A percentile compares a stretch with the other conserved stretches of the same genome.
These are phyloP conservation scores for Pseudomyrmex pallidus DNA, from an alignment of 1,140 invertebrate genomes.

Conservation along the genomic window DNA sequence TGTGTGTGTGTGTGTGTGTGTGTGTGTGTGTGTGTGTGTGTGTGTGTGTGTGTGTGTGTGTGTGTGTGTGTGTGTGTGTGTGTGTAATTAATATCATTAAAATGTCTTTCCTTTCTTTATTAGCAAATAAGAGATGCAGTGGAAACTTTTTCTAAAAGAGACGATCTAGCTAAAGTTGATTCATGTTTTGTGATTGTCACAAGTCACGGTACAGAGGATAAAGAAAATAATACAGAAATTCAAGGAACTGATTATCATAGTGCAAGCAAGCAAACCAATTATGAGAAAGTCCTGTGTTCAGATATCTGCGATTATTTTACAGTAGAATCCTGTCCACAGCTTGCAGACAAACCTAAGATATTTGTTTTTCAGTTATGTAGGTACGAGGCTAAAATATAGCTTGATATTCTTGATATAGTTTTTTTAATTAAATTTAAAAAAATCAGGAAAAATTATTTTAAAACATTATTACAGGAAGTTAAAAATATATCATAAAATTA, in stretches of 20 bases:
- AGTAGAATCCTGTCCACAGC: conserved; percentile 86
- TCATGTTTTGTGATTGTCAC: conserved; percentile 87
- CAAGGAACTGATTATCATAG: conserved; percentile 72
- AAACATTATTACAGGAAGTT: neutral
- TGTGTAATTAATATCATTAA: neutral
- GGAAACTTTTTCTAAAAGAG: conserved; percentile 76
- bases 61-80: neutral
- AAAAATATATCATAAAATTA: neutral
- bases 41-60: too few relatives aligned
- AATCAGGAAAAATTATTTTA: neutral
- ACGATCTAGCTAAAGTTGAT: conserved; percentile 82
- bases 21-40: too few relatives aligned
- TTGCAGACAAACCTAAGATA: conserved; percentile 90
- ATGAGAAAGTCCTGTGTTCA: conserved; percentile 73
- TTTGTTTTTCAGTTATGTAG: conserved; percentile 92
- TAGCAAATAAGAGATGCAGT: conserved; percentile 81
- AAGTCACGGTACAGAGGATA: conserved; percentile 85
- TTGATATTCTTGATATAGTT: neutral
- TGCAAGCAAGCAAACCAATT: conserved; percentile 31
- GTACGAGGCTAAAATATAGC: conserved; percentile 73
- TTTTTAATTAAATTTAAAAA: neutral
- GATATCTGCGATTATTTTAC: conserved; percentile 88
- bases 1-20: too few relatives aligned
- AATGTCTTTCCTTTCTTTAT: conserved; percentile 50
- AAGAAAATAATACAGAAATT: conserved; percentile 78